A percentile compares a stretch with the other conserved stretches of the same genome.
Conservation (phyloP, 1,140 invertebrate genomes). For the Apis mellifera region DNA sequence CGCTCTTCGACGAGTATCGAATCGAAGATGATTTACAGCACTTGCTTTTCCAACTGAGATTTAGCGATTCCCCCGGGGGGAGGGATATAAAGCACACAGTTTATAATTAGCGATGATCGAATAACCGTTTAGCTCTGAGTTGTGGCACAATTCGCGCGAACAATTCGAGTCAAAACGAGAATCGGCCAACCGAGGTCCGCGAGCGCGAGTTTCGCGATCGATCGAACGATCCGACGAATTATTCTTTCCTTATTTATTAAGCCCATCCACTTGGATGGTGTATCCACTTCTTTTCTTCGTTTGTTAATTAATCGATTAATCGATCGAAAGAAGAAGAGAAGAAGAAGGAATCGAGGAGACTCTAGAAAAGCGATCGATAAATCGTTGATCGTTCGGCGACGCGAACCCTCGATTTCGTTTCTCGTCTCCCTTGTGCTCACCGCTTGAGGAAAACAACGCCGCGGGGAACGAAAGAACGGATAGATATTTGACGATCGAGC, state of each 20-base stretch:
- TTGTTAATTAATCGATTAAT: no score
- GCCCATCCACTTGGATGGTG: no score
- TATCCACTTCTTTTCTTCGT: neutral
- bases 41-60: neutral
- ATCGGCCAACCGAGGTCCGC: neutral
- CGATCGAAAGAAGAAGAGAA: neutral
- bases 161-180: no score
- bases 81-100: neutral
- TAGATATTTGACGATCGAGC: neutral
- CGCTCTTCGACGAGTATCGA: neutral
- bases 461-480: neutral
- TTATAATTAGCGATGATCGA: neutral
- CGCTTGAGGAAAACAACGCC: conserved; percentile 12
- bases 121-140: conserved; percentile 14
- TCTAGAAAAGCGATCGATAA: neutral
- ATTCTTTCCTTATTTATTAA: neutral
- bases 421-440: conserved; percentile 38
- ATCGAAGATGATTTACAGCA: neutral
- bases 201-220: neutral
- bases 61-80: neutral
- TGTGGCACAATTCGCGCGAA: conserved; percentile 12
- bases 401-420: conserved; percentile 39
- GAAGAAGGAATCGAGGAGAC: neutral
- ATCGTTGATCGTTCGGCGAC: conserved; percentile 30
- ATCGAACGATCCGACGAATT: neutral